Evolutionary conservation across 2,797 vertebrate species (phyloP), one percentile per base, ranked within the genome.

Genomic region (Ambastaia sidthimunki): DNA sequence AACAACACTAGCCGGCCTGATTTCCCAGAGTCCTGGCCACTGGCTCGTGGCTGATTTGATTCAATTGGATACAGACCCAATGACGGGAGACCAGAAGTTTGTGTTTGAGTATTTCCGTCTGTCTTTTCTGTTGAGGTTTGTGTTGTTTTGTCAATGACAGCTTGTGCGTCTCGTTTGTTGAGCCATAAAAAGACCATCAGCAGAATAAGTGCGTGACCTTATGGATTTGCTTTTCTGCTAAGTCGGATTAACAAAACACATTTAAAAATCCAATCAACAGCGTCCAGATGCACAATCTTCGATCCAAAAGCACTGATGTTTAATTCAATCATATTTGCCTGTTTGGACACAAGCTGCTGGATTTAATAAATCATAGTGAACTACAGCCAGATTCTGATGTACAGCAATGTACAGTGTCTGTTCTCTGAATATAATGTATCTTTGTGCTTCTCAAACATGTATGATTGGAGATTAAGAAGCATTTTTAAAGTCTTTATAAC

Each of bases 151-250:
- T 72, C 76, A 65, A 44, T 65, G 76, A 63, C 76, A 37, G 55
- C 67, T 2, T 70, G 66, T 10, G 10, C 41, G 50, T 52, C 28
- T 37, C 1, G 3, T 47, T 37, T 66, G 71, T 78, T 63, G 54
- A 62, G 48, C 79, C 80, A 74, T 81, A 59, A 81, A 83, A 83
- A 80, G 65, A 63, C 31, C 79, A 84, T 69, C 15, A 74, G 74
- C 78, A 68, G 82, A 84, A 81, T 78, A 62, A 81, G 74, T 66
- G 59, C 13, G 73, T 71, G 48, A 70, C 74, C 70, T 76, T 73
- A 74, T 48, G 69, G 80, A 80, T 73, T 73, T 37, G 21, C 34
- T 34, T 55, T 48, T 62, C 69, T 62, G 55, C 69, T 77, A 83
- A 80, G 60, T 68, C 70, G 23, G 71, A 71, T 82, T 74, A 83